phyloP scores from a whole-genome alignment of 2,888 invertebrate species.

The Cheilosia vulpina region DNA sequence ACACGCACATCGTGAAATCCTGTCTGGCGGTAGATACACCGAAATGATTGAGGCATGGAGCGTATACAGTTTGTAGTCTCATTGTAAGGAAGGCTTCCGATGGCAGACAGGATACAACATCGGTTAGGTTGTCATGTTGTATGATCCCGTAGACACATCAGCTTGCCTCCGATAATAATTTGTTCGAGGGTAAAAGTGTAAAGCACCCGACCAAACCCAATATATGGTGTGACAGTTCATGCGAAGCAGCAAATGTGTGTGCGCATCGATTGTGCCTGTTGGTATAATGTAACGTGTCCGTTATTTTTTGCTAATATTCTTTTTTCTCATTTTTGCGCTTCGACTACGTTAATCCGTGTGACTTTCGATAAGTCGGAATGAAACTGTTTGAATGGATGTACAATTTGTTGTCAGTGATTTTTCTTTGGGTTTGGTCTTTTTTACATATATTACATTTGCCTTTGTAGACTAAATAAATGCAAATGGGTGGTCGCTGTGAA shows the following conservation, averaged over 20 bases:
- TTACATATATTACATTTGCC: no score
- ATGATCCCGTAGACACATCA: conserved; percentile 47
- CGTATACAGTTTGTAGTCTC: conserved; percentile 35
- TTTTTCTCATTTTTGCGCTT: not conserved
- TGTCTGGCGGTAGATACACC: conserved; percentile 45
- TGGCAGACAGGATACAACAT: conserved; percentile 47
- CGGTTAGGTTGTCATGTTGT: conserved; percentile 63
- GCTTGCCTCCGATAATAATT: conserved; percentile 41
- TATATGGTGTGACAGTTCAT: conserved; percentile 45
- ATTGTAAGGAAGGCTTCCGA: conserved; percentile 16
- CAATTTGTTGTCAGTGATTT: no score
- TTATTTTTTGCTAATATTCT: not conserved
- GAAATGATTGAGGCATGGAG: conserved; percentile 45
- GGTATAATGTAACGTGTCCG: not conserved
- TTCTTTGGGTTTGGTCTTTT: no score
- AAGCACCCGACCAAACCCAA: conserved; percentile 11
- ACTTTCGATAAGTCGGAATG: not conserved
- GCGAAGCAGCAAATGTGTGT: conserved; percentile 23
- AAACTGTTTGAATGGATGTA: not conserved
- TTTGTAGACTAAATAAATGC: no score
- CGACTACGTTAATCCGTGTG: not conserved
- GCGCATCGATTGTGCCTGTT: conserved; percentile 13
- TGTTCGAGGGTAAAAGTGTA: conserved; percentile 23
- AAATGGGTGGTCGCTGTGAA: no score
- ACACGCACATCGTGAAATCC: conserved; percentile 66